phyloP scores from a whole-genome alignment of 1,140 invertebrate species.

The Pentalonia nigronervosa region DNA sequence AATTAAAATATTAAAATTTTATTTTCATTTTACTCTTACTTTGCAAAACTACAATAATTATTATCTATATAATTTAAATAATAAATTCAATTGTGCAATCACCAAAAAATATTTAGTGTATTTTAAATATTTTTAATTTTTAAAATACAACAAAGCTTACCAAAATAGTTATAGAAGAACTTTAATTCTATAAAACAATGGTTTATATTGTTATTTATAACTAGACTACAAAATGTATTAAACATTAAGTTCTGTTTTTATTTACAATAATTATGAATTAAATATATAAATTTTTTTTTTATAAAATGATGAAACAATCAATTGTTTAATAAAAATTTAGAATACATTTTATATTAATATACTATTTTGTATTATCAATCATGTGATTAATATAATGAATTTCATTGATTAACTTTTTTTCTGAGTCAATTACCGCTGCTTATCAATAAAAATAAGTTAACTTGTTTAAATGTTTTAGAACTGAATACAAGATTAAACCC shows the following conservation, averaged over 20 bases:
- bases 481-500: too few species aligned
- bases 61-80: background rate
- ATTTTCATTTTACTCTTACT: background rate
- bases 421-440: background rate
- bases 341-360: too few species aligned
- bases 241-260: background rate
- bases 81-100: background rate
- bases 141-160: background rate
- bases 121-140: background rate
- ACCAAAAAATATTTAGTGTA: background rate
- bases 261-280: background rate
- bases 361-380: too few species aligned
- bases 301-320: too few species aligned
- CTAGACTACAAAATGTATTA: background rate
- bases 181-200: background rate
- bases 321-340: too few species aligned
- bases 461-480: too few species aligned
- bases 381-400: too few species aligned
- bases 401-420: background rate
- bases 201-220: background rate
- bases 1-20: background rate
- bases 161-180: background rate
- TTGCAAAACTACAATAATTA: background rate
- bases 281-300: too few species aligned
- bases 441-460: background rate